Evolutionary conservation across 2,888 invertebrate genomes (phyloP).

Genomic region (Drosophila hamatofila): DNA sequence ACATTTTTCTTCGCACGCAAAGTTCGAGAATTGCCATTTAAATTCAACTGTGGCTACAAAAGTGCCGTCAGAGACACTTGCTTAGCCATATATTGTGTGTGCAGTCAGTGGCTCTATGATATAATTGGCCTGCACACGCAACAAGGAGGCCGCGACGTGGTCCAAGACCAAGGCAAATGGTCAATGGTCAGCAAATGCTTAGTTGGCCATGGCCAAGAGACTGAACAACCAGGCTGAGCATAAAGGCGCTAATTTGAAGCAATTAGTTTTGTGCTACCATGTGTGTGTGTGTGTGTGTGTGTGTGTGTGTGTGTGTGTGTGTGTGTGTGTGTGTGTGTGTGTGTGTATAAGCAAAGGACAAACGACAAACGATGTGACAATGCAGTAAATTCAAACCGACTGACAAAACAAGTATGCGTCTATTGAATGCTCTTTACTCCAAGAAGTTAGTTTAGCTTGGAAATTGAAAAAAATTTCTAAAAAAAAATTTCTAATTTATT

Average conservation of each 20-base stretch:
- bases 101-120: conserved; percentile 28
- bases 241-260: conserved; percentile 79
- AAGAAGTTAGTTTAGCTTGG: neutral
- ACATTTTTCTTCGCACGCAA: conserved; percentile 19
- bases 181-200: conserved; percentile 41
- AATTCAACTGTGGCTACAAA: conserved; percentile 34
- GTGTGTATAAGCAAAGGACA: conserved; percentile 21
- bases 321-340: neutral
- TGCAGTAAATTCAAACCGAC: neutral
- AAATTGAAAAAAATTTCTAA: too few relatives aligned
- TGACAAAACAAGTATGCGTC: neutral
- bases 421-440: neutral
- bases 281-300: conserved; percentile 3
- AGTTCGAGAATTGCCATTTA: conserved; percentile 14
- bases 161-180: conserved; percentile 15
- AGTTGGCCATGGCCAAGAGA: conserved; percentile 39
- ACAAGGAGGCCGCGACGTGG: conserved; percentile 18
- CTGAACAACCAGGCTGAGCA: conserved; percentile 45
- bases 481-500: too few relatives aligned
- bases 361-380: conserved; percentile 44
- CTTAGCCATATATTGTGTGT: conserved; percentile 36
- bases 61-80: conserved; percentile 31
- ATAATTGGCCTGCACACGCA: conserved; percentile 64
- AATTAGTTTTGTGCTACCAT: conserved; percentile 61
- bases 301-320: neutral